Conservation (phyloP, 2,797 vertebrate genomes). For the Erpetoichthys calabaricus region DNA sequence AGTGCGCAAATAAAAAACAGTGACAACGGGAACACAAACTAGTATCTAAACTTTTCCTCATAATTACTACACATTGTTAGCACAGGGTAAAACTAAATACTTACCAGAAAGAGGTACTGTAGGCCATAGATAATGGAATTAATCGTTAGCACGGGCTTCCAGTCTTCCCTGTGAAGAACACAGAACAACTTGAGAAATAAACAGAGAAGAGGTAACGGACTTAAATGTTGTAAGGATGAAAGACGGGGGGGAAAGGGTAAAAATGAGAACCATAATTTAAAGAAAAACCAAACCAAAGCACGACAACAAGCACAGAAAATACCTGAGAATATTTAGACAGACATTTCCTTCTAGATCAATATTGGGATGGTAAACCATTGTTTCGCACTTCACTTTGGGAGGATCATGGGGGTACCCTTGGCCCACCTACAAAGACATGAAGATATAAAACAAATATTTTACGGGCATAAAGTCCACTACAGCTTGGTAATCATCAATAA, state of each 20-base stretch:
- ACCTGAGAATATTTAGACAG: constrained; percentile 95
- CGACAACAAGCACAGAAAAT: too few relatives aligned
- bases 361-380: constrained; percentile 94
- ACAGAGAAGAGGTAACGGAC: neutral
- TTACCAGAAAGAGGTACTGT: constrained; percentile 94
- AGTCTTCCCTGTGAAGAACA: constrained; percentile 70
- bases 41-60: too few relatives aligned
- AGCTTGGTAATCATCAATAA: neutral
- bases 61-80: neutral
- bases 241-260: too few relatives aligned
- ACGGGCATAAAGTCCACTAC: too few relatives aligned
- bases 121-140: constrained; percentile 96
- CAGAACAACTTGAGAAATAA: neutral
- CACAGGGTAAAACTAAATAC: constrained; percentile 32
- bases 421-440: constrained; percentile 56
- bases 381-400: constrained; percentile 92
- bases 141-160: constrained; percentile 89
- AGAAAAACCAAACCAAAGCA: too few relatives aligned
- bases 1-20: too few relatives aligned
- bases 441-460: constrained; percentile 3
- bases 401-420: constrained; percentile 92
- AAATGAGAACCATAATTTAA: too few relatives aligned
- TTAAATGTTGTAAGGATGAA: too few relatives aligned
- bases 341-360: constrained; percentile 95
- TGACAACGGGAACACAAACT: too few relatives aligned